Percentiles rank a stretch among this genome's conserved stretches.
These are phyloP conservation scores for Naja naja DNA, from an alignment of 2,113 vertebrate genomes.

Conservation along the genomic window DNA sequence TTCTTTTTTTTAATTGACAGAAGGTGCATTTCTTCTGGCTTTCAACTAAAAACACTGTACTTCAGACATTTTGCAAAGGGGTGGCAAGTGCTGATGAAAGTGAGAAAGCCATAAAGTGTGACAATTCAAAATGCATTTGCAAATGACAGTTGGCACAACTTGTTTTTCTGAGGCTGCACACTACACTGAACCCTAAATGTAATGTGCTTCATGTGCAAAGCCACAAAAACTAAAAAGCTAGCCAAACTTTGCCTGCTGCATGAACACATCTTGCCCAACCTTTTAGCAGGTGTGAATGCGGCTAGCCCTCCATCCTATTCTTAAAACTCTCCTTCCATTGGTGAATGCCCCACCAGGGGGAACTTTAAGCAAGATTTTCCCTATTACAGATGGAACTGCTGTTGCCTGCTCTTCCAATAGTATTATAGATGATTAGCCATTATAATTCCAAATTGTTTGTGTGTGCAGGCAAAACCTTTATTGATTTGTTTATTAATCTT, in stretches of 20 bases:
- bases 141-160: neutral
- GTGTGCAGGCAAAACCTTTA: no score
- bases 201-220: neutral
- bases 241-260: neutral
- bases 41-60: neutral
- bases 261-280: neutral
- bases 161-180: neutral
- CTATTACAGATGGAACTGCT: neutral
- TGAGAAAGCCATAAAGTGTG: neutral
- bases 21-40: neutral
- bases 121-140: neutral
- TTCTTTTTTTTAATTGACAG: neutral
- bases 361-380: no score
- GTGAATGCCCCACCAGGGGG: neutral
- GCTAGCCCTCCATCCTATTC: neutral
- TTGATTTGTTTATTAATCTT: no score
- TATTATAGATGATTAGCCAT: no score
- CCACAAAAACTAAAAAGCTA: neutral
- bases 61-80: neutral
- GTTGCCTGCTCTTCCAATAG: no score
- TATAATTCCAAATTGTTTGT: no score
- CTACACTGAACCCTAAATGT: neutral
- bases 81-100: neutral
- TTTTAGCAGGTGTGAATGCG: neutral
- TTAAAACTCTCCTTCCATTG: neutral